Evolutionary conservation across 64 coral and sea anemone species (phyloP).

Genomic region (Hydrozoanthus tunicans): DNA sequence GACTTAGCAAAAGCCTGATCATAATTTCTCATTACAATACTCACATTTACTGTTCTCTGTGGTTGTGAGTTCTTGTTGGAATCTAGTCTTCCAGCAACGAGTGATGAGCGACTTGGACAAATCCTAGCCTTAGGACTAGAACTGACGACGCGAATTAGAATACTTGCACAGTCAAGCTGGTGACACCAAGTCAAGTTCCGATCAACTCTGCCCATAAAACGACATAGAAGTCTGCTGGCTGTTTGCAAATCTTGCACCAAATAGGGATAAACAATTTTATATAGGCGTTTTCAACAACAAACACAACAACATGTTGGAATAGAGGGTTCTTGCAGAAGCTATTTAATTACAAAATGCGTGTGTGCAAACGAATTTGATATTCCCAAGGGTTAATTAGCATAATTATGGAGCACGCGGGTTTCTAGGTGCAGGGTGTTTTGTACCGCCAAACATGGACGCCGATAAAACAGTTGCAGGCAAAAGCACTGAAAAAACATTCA

Average conservation of each 20-base stretch:
- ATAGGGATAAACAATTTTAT: neutral
- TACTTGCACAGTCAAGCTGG: constrained; percentile 2
- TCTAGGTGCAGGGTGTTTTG: neutral
- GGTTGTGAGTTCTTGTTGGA: constrained; percentile 38
- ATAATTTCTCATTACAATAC: constrained; percentile 21
- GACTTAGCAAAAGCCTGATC: neutral
- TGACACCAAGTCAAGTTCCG: neutral
- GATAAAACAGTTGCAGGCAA: neutral
- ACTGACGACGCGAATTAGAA: neutral
- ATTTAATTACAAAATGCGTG: constrained; percentile 42
- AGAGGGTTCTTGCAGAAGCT: neutral
- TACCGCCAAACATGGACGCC: neutral
- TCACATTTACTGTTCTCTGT: constrained; percentile 29
- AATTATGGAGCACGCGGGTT: constrained; percentile 22
- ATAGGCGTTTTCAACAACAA: constrained; percentile 28
- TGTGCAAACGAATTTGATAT: constrained; percentile 59
- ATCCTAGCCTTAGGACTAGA: constrained; percentile 41
- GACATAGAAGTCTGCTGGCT: neutral
- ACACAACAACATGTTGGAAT: constrained; percentile 23
- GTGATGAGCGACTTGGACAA: constrained; percentile 38
- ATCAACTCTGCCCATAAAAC: neutral
- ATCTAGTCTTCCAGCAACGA: neutral
- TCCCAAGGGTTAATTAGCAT: constrained; percentile 55
- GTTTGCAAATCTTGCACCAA: constrained; percentile 2
- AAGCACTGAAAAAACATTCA: neutral